Evolutionary conservation across 92 coral and sea anemone genomes (phyloP).

Genomic region (Blastomussa wellsi): DNA sequence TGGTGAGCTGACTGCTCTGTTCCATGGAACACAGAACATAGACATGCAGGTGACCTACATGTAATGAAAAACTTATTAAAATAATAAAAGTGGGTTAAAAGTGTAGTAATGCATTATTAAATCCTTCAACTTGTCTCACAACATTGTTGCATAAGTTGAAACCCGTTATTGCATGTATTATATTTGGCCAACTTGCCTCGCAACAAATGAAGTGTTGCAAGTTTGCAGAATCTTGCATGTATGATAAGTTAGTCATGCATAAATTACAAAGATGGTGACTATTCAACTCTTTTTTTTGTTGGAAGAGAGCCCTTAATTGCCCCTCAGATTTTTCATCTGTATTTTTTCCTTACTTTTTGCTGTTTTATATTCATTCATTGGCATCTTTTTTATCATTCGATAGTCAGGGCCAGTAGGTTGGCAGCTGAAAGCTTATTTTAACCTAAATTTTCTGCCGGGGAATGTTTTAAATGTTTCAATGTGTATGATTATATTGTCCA

Average conservation of each 20-base stretch:
- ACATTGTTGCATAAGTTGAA: too few species aligned
- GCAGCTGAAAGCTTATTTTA: constrained; percentile 22
- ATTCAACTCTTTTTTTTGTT: constrained; percentile 10
- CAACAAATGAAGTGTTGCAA: too few species aligned
- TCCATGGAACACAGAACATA: constrained; percentile 41
- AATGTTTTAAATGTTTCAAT: too few species aligned
- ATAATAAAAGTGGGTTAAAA: constrained; percentile 5
- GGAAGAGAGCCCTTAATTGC: constrained; percentile 16
- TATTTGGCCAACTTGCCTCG: too few species aligned
- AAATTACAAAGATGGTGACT: constrained; percentile 24
- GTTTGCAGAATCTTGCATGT: not conserved
- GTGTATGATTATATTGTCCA: too few species aligned
- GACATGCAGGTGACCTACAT: constrained; percentile 37
- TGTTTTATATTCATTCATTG: constrained; percentile 8
- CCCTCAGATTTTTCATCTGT: constrained; percentile 10
- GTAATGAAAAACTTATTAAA: constrained; percentile 9
- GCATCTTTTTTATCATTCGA: constrained; percentile 20
- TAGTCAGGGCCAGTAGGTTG: constrained; percentile 22
- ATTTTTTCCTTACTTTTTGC: constrained; percentile 16
- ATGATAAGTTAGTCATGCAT: not conserved
- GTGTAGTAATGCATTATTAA: constrained; percentile 20
- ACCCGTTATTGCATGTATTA: too few species aligned
- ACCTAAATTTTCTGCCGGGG: constrained; percentile 12
- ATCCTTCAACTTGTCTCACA: constrained; percentile 18
- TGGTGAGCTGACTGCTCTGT: constrained; percentile 37